phyloP scores from a whole-genome alignment of 2,888 invertebrate genomes.

The Lasioglossum zephyrum region DNA sequence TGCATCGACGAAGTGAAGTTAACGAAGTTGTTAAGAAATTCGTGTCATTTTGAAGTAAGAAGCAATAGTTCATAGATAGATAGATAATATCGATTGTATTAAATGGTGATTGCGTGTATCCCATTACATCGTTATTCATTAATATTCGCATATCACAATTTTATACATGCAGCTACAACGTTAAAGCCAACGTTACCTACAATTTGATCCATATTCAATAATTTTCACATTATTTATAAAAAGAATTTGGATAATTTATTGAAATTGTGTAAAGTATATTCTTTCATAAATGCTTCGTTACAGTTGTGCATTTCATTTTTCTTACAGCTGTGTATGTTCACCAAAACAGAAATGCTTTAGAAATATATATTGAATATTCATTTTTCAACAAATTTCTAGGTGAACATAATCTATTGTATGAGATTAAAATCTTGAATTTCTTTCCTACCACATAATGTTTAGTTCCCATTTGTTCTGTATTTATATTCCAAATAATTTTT shows the following conservation, averaged over 20 bases:
- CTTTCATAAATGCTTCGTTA: constrained; percentile 63
- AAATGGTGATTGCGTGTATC: constrained; percentile 68
- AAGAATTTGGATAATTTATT: constrained; percentile 65
- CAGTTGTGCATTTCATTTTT: constrained; percentile 42
- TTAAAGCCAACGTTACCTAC: constrained; percentile 40
- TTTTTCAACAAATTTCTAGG: constrained; percentile 17
- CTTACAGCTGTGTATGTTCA: constrained; percentile 41
- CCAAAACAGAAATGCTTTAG: background rate
- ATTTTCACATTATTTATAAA: constrained; percentile 58
- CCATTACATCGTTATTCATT: constrained; percentile 69
- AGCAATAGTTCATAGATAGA: constrained; percentile 70
- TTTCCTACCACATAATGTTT: constrained; percentile 30
- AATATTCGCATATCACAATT: constrained; percentile 69
- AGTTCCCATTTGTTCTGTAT: constrained; percentile 35
- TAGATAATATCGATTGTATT: constrained; percentile 70
- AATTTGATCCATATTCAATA: constrained; percentile 47
- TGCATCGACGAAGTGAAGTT: constrained; percentile 56
- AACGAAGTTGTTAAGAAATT: constrained; percentile 60
- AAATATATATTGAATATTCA: background rate
- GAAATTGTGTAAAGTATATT: constrained; percentile 61
- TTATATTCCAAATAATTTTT: constrained; percentile 34
- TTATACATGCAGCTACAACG: constrained; percentile 63
- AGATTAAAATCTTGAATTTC: constrained; percentile 26
- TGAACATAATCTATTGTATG: constrained; percentile 7
- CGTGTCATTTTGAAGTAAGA: constrained; percentile 66